Base-by-base conservation (phyloP, 2,797 vertebrate species). In the Sebastes steindachneri region DNA sequence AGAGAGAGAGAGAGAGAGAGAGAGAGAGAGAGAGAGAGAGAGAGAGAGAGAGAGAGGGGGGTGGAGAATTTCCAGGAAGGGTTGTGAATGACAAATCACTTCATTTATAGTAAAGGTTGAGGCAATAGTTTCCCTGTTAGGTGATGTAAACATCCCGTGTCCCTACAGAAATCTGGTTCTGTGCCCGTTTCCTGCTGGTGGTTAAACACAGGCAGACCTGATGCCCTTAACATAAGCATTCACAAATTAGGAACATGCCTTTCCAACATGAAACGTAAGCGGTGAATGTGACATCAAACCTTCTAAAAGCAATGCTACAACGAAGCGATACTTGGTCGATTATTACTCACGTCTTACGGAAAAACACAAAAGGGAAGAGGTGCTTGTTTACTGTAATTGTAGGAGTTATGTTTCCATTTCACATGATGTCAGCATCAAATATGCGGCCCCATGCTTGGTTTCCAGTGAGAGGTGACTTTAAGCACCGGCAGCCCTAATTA, bases 61-160 rank as follows among this genome's bases (percentile, higher is more conserved):
- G 63, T 33, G 62, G 21, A 73, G 57, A 51, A 77, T 86, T 87
- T 88, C 83, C 84, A 78, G 73, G 68, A 90, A 77, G 11, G 35
- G 9, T 51, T 69, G 14, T 28, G 66, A 73, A 62, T 57, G 64
- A 85, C 83, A 80, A 80, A 77, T 17, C 5, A 19, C 54, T 86
- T 87, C 23, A 88, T 91, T 90, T 87, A 80, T 86, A 48, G 74
- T 78, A 59, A 89, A 80, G 48, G 75, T 87, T 90, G 86, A 90
- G 84, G 91, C 79, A 92, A 94, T 82, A 68, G 74, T 90, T 93
- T 93, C 92, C 92, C 85, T 86, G 85, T 83, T 82, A 76, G 86
- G 83, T 89, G 88, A 91, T 90, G 87, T 93, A 93, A 93, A 93
- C 90, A 93, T 80, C 53, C 75, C 62, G 23, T 77, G 86, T 79